Base-by-base conservation (phyloP, 2,113 vertebrate species). In the Spermophilus dauricus region DNA sequence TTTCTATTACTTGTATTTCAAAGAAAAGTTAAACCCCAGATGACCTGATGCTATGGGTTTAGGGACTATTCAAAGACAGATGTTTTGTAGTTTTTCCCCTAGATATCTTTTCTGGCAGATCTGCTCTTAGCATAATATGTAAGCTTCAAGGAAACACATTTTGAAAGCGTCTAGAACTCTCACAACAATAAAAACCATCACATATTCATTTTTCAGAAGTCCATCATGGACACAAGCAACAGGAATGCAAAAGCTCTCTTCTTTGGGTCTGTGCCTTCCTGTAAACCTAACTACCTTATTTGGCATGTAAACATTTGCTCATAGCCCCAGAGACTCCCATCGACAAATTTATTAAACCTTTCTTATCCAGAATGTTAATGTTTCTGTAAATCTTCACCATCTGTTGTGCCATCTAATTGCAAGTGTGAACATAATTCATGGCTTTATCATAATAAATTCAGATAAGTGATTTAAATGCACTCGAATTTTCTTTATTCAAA, bases 321-420 rank as follows among this genome's bases (percentile, higher is more conserved):
- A 3, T 77, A 86, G 92, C 96, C 96, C 91, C 37, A 67, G 89
- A 96, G 91, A 96, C 51, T 91, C 90, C 81, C 92, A 96, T 48
- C 42, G 80, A 97, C 85, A 95, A 97, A 98, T 98, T 94, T 75
- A 98, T 97, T 97, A 97, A 96, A 97, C 28, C 81, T 98, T 85
- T 96, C 96, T 96, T 97, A 97, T 98, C 97, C 97, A 96, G 97
- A 92, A 97, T 95, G 92, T 96, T 97, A 97, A 97, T 90, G 88
- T 94, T 97, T 98, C 96, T 96, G 86, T 98, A 98, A 97, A 98
- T 97, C 97, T 97, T 97, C 89, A 89, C 98, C 98, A 99, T 98
- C 98, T 98, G 98, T 95, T 98, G 97, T 96, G 85, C 87, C 89
- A 61, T 94, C 94, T 98, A 97, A 98, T 95, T 96, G 94, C 97